Base-by-base conservation (phyloP, 2,113 vertebrate genomes). In the Trinectes maculatus region DNA sequence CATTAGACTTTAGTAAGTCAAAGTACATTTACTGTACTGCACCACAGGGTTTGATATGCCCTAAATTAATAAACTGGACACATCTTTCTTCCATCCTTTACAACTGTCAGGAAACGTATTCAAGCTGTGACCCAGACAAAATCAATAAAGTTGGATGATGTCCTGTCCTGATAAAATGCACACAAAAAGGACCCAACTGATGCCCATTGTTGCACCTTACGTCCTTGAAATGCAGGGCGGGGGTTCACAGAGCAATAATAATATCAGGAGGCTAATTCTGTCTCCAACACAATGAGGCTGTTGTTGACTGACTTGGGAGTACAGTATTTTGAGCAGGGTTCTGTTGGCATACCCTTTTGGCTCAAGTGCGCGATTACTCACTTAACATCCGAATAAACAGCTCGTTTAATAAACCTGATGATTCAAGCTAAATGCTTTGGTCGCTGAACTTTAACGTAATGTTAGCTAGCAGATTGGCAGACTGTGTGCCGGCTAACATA, bases 131-230 rank as follows among this genome's bases (percentile, higher is more conserved):
- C 58, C 71, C 52, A 85, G 74, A 82, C 57, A 57, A 51, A 83
- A 86, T 73, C 74, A 82, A 83, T 87, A 76, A n/a, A n/a, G 36
- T 53, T 85, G 87, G 72, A 74, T 65, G 73, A 84, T 88, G 80
- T 80, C 84, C 86, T 71, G 56, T 28, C 52, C 60, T 68, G 85
- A 89, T 89, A 76, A 79, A 64, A 19, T 8, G 28, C 19, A 49
- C 28, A 68, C 53, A 73, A 58, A 77, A 71, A 36, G 34, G 34
- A 75, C 63, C 42, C 43, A 8, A 39, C 40, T 58, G 43, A 67
- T 87, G 77, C 56, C 86, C 80, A 92, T 87, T 91, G 86, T 89
- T 89, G 74, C 75, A 81, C 86, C 65, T 85, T 72, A 65, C 61
- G 83, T 85, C 82, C 77, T 89, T 89, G 78, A 87, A 78, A 63